A percentile compares a stretch with the other conserved stretches of the same genome.
phyloP scores from a whole-genome alignment of 1,140 invertebrate genomes.

The Hypsibius dujardini region DNA sequence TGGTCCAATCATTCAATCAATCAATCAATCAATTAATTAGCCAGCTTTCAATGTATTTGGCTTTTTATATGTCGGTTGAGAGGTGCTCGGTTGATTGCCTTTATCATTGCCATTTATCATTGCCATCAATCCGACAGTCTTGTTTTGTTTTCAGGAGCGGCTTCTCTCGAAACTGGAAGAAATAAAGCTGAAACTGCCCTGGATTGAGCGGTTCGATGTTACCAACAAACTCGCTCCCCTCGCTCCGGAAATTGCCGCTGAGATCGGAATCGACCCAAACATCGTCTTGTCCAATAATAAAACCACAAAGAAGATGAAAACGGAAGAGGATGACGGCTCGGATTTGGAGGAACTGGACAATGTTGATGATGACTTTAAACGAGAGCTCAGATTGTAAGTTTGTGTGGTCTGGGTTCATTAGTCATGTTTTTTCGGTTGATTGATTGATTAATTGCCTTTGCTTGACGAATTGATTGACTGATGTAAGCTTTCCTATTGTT shows the following conservation, averaged over 20 bases:
- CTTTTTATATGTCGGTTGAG: too few relatives aligned
- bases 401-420: too few relatives aligned
- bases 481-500: neutral
- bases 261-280: constrained; percentile 30
- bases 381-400: constrained; percentile 60
- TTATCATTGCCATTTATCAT: too few relatives aligned
- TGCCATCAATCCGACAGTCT: constrained; percentile 24
- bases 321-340: constrained; percentile 45
- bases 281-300: constrained; percentile 34
- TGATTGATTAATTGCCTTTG: too few relatives aligned
- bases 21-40: too few relatives aligned
- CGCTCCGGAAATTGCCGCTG: constrained; percentile 56
- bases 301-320: constrained; percentile 35
- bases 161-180: constrained; percentile 52
- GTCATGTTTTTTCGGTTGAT: too few relatives aligned
- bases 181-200: constrained; percentile 52
- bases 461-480: neutral
- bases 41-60: too few relatives aligned
- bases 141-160: constrained; percentile 35
- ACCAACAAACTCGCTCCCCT: constrained; percentile 52
- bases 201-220: constrained; percentile 67
- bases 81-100: too few relatives aligned
- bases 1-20: too few relatives aligned
- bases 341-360: constrained; percentile 48
- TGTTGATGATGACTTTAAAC: constrained; percentile 75